Percentiles rank a stretch among this genome's conserved stretches.
These are phyloP conservation scores for Pecten maximus DNA, from an alignment of 2,888 invertebrate species.

Conservation along the genomic window DNA sequence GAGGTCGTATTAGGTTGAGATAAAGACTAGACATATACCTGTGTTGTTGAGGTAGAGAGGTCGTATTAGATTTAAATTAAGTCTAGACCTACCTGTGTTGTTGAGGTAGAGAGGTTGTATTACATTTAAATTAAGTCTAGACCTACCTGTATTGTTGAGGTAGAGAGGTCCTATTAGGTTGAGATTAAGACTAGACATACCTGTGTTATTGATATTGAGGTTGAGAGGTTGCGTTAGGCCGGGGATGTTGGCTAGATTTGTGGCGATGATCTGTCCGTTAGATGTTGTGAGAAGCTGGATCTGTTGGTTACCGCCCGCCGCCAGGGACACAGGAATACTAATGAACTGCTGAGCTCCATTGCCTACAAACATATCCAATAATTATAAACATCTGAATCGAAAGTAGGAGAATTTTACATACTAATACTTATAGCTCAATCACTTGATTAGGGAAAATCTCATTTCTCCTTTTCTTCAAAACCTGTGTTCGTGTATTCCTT, in stretches of 20 bases:
- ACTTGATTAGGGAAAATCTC: no score
- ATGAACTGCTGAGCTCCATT: slow-evolving; percentile 97
- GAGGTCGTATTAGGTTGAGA: no score
- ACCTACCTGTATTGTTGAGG: slow-evolving; percentile 58
- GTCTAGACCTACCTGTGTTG: background rate
- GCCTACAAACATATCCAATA: slow-evolving; percentile 85
- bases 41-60: no score
- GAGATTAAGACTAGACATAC: background rate
- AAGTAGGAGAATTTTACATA: no score
- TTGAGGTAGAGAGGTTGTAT: no score
- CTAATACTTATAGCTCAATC: no score
- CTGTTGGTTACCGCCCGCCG: slow-evolving; percentile 81
- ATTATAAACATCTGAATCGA: no score
- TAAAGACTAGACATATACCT: no score
- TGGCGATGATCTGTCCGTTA: slow-evolving; percentile 93
- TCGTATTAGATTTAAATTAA: no score
- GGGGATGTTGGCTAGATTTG: slow-evolving; percentile 88
- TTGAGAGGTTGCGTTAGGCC: slow-evolving; percentile 81
- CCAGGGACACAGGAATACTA: slow-evolving; percentile 91
- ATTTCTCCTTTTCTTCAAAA: no score
- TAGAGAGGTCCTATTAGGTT: slow-evolving; percentile 36
- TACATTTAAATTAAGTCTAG: no score
- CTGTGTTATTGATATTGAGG: slow-evolving; percentile 51
- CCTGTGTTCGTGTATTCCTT: no score
- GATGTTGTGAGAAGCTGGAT: slow-evolving; percentile 88